phyloP scores from a whole-genome alignment of 2,797 vertebrate genomes.

The Chiroxiphia lanceolata region DNA sequence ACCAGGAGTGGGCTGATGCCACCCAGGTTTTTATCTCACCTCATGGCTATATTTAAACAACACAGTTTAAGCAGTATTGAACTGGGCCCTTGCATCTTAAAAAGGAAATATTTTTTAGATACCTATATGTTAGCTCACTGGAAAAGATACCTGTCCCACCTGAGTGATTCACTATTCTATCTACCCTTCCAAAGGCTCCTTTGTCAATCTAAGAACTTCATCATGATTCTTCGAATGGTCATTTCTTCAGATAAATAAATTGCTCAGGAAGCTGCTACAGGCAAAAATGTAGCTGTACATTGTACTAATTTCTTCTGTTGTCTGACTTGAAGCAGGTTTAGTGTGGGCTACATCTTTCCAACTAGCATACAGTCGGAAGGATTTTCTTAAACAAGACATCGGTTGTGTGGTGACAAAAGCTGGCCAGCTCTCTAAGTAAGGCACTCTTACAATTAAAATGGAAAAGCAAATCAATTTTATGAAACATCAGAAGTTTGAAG shows the following conservation, averaged over 20 bases:
- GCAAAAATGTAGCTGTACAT: not conserved
- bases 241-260: constrained; percentile 4
- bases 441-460: not conserved
- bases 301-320: not conserved
- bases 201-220: not conserved
- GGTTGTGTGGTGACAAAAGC: not conserved
- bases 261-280: not conserved
- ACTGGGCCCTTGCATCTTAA: not conserved
- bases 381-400: not conserved
- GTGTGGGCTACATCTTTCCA: not conserved
- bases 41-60: not conserved
- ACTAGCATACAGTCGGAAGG: not conserved
- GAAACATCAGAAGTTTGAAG: not conserved
- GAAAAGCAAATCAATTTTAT: constrained; percentile 3
- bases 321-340: not conserved
- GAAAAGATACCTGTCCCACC: not conserved
- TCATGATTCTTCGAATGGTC: not conserved
- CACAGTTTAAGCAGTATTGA: not conserved
- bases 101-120: not conserved
- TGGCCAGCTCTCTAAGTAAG: not conserved
- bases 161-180: not conserved
- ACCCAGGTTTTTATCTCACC: not conserved
- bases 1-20: not conserved
- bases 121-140: not conserved
- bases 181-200: not conserved